phyloP scores from a whole-genome alignment of 2,113 vertebrate species.

The Nothobranchius furzeri region DNA sequence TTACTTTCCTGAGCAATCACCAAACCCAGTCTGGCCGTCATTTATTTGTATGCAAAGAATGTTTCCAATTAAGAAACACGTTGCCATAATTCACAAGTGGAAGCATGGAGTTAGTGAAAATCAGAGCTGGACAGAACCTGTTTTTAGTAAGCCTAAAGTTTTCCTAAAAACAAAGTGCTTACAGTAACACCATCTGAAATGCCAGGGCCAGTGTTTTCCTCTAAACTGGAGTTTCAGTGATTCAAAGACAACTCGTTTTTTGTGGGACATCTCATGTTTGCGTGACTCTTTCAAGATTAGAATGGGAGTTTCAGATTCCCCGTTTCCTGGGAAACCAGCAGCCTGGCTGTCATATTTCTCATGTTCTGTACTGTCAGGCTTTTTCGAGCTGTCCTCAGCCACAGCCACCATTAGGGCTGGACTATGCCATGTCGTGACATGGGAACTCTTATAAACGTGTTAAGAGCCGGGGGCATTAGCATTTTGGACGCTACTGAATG shows the following conservation, averaged over 20 bases:
- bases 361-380: slow-evolving; percentile 55
- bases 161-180: slow-evolving; percentile 19
- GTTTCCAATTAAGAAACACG: slow-evolving; percentile 34
- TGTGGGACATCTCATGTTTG: slow-evolving; percentile 23
- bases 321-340: slow-evolving; percentile 51
- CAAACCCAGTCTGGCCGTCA: slow-evolving; percentile 34
- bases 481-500: slow-evolving; percentile 83
- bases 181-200: slow-evolving; percentile 35
- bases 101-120: slow-evolving; percentile 49
- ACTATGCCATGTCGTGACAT: slow-evolving; percentile 79
- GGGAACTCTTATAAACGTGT: slow-evolving; percentile 82
- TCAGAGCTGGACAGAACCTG: slow-evolving; percentile 37
- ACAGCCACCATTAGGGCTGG: slow-evolving; percentile 58
- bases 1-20: slow-evolving; percentile 65
- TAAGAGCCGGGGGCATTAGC: slow-evolving; percentile 83
- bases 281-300: slow-evolving; percentile 23
- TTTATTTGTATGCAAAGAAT: slow-evolving; percentile 60
- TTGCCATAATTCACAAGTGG: slow-evolving; percentile 35
- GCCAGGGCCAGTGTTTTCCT: slow-evolving; percentile 9
- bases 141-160: slow-evolving; percentile 7
- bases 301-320: slow-evolving; percentile 20
- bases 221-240: slow-evolving; percentile 26
- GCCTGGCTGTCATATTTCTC: slow-evolving; percentile 64
- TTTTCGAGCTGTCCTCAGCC: slow-evolving; percentile 52
- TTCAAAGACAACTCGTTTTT: slow-evolving; percentile 8